Percentiles rank a stretch among this genome's conserved stretches.
Evolutionary conservation across 2,113 vertebrate species (phyloP).

Genomic region (Centrocercus urophasianus): DNA sequence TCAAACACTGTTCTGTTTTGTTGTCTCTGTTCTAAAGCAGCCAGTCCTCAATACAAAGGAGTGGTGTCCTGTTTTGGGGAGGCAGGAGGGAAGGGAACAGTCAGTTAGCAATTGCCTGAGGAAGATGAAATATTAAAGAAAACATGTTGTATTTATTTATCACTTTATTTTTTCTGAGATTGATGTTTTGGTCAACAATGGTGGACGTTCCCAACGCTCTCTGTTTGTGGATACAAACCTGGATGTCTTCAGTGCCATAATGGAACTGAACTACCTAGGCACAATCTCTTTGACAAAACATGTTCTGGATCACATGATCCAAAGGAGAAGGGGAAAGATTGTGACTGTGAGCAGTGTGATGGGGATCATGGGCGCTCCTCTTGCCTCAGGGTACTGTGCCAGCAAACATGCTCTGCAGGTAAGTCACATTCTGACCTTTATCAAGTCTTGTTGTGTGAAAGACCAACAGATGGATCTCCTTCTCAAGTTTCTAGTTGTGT

Average conservation of each 20-base stretch:
- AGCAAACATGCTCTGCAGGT: constrained; percentile 96
- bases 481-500: neutral
- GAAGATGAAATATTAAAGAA: neutral
- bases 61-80: neutral
- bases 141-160: neutral
- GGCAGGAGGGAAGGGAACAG: neutral
- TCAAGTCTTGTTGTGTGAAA: neutral
- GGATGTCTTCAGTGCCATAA: constrained; percentile 87
- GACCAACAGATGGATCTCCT: neutral
- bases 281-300: constrained; percentile 91
- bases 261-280: constrained; percentile 92
- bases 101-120: neutral
- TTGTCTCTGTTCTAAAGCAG: neutral
- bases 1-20: neutral
- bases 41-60: neutral
- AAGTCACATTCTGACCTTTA: neutral
- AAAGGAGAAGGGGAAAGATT: constrained; percentile 84
- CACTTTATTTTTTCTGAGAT: constrained; percentile 75
- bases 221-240: constrained; percentile 85
- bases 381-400: constrained; percentile 88
- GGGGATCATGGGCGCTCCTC: constrained; percentile 83
- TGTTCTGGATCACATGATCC: constrained; percentile 91
- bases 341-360: constrained; percentile 89
- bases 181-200: constrained; percentile 92
- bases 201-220: constrained; percentile 90